Conservation (phyloP, 2,797 vertebrate genomes). For the Peromyscus aztecus region DNA sequence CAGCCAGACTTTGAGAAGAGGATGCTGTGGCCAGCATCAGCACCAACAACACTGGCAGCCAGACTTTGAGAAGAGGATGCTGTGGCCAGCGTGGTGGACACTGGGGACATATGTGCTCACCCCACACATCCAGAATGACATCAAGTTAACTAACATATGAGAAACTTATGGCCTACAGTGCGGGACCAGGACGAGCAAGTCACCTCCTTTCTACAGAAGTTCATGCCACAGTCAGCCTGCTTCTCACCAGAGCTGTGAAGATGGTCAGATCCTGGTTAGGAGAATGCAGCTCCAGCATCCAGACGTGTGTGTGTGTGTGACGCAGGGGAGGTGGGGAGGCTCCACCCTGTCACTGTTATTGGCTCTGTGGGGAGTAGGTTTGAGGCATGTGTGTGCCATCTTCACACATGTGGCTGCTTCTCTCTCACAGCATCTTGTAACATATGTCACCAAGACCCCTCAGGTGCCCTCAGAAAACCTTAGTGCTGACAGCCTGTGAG, state of each 20-base stretch:
- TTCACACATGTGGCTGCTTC: conserved; percentile 36
- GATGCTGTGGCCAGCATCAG: conserved; percentile 25
- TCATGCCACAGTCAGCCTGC: conserved; percentile 46
- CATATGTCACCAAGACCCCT: conserved; percentile 69
- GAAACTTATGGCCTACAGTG: neutral
- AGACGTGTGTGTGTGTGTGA: neutral
- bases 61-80: neutral
- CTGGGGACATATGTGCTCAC: conserved; percentile 53
- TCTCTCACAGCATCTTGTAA: conserved; percentile 67
- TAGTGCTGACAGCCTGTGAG: neutral
- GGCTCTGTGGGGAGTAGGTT: conserved; percentile 67
- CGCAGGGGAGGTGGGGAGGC: conserved; percentile 41
- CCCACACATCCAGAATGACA: conserved; percentile 53
- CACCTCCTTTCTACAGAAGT: conserved; percentile 61
- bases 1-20: conserved; percentile 32
- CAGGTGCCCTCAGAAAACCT: conserved; percentile 72
- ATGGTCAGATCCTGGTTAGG: conserved; percentile 66
- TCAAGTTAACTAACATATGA: conserved; percentile 26
- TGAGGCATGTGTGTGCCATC: conserved; percentile 28
- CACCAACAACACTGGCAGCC: conserved; percentile 55
- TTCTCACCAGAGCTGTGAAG: conserved; percentile 70
- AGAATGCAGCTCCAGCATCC: conserved; percentile 70
- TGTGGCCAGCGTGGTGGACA: neutral
- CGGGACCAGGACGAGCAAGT: conserved; percentile 59
- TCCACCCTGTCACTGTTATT: conserved; percentile 11